phyloP scores from a whole-genome alignment of 2,113 vertebrate species.

The Embiotoca jacksoni region DNA sequence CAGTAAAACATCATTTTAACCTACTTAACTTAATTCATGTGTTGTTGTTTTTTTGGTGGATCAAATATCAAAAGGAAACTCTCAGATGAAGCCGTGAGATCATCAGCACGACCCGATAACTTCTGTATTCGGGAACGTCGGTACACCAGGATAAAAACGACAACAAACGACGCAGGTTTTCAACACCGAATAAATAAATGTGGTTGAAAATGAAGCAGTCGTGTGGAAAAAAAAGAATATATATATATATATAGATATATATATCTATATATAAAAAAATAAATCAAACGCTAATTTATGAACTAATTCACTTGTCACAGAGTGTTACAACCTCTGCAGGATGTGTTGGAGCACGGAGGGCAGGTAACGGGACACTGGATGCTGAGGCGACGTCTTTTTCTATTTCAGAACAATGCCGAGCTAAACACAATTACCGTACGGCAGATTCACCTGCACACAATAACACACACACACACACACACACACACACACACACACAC shows the following conservation, averaged over 20 bases:
- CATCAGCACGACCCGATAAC: conserved; percentile 10
- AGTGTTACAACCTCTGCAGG: background rate
- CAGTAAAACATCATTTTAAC: too few species aligned
- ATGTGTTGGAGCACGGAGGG: conserved; percentile 31
- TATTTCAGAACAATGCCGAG: conserved; percentile 48
- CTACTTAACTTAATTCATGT: background rate
- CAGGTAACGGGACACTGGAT: conserved; percentile 53
- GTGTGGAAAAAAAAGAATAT: too few species aligned
- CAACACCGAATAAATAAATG: too few species aligned
- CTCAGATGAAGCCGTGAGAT: conserved; percentile 13
- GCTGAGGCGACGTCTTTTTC: conserved; percentile 56
- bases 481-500: too few species aligned
- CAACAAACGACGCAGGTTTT: background rate
- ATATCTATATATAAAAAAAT: too few species aligned
- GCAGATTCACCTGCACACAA: conserved; percentile 10
- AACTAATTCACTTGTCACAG: too few species aligned
- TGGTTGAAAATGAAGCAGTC: too few species aligned
- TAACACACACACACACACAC: conserved; percentile 4
- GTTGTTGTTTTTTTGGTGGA: background rate
- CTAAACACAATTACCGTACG: conserved; percentile 28
- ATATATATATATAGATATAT: too few species aligned
- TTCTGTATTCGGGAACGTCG: background rate
- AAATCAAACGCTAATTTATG: too few species aligned
- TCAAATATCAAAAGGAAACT: conserved; percentile 2
- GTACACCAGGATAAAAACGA: background rate